These are phyloP conservation scores for Drosophila prosaltans DNA, from an alignment of 1,140 invertebrate genomes.

Conservation along the genomic window DNA sequence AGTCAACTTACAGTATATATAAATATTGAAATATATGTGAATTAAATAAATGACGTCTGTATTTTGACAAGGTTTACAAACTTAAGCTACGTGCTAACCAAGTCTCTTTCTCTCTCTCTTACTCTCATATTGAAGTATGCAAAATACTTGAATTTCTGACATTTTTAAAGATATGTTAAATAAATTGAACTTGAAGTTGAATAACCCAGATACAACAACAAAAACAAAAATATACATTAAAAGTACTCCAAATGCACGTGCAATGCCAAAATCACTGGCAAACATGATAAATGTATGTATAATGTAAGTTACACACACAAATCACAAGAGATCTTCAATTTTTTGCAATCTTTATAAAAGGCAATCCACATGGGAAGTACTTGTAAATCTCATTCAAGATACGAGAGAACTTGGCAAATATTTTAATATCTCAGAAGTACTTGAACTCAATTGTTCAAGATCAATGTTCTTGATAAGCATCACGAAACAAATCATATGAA, in stretches of 20 bases:
- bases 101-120: not conserved
- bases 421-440: not conserved
- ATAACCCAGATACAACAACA: conserved; percentile 31
- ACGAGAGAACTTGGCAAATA: conserved; percentile 2
- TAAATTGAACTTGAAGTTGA: conserved; percentile 56
- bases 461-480: not conserved
- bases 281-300: not conserved
- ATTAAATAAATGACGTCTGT: conserved; percentile 17
- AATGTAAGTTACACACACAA: conserved; percentile 8
- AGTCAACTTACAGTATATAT: conserved; percentile 26
- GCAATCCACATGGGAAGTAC: not conserved
- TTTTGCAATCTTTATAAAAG: conserved; percentile 22
- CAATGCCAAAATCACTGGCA: conserved; percentile 25
- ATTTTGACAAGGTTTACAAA: conserved; percentile 15
- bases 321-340: conserved; percentile 9
- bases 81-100: conserved; percentile 1
- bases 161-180: conserved; percentile 37
- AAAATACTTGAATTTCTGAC: conserved; percentile 17
- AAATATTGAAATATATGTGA: conserved; percentile 9
- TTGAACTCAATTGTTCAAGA: not conserved
- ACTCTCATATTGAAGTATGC: conserved; percentile 1
- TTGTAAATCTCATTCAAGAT: not conserved
- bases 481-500: not conserved
- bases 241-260: conserved; percentile 31
- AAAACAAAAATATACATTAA: conserved; percentile 4